These are phyloP conservation scores for Calyptommatus sinebrachiatus DNA, from an alignment of 2,113 vertebrate species.

Conservation along the genomic window DNA sequence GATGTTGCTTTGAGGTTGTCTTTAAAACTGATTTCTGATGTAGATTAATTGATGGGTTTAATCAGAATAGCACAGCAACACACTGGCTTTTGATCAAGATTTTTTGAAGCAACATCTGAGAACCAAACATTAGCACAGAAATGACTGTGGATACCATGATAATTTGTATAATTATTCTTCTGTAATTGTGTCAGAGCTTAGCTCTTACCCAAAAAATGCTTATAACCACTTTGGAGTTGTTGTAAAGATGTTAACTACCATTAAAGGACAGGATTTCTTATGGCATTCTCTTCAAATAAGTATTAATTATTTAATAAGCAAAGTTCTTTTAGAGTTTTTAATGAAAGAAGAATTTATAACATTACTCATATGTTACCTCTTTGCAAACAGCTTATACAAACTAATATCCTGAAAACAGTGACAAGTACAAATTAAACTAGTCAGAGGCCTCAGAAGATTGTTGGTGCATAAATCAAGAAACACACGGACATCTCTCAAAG, in stretches of 20 bases:
- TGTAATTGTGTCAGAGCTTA: neutral
- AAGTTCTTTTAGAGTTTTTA: too few species aligned
- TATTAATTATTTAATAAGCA: too few species aligned
- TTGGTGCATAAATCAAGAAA: too few species aligned
- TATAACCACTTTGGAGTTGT: neutral
- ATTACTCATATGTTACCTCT: too few species aligned
- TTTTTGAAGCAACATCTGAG: neutral
- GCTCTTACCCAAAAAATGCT: neutral
- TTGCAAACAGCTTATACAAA: too few species aligned
- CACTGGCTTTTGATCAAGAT: rapidly evolving
- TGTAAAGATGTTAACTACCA: constrained; percentile 2
- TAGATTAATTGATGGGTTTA: neutral
- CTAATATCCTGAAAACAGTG: too few species aligned
- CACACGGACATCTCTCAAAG: too few species aligned
- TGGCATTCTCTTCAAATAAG: neutral
- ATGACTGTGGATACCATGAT: constrained; percentile 35
- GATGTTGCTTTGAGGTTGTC: neutral
- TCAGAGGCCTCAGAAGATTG: too few species aligned
- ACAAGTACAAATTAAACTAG: too few species aligned
- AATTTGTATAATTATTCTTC: constrained; percentile 22
- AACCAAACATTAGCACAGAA: constrained; percentile 11
- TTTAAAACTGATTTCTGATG: neutral
- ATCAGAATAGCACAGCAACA: neutral
- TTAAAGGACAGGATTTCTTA: neutral
- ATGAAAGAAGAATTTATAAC: too few species aligned